Evolutionary conservation across 2,113 vertebrate genomes (phyloP).

Genomic region (Poicephalus gulielmi): DNA sequence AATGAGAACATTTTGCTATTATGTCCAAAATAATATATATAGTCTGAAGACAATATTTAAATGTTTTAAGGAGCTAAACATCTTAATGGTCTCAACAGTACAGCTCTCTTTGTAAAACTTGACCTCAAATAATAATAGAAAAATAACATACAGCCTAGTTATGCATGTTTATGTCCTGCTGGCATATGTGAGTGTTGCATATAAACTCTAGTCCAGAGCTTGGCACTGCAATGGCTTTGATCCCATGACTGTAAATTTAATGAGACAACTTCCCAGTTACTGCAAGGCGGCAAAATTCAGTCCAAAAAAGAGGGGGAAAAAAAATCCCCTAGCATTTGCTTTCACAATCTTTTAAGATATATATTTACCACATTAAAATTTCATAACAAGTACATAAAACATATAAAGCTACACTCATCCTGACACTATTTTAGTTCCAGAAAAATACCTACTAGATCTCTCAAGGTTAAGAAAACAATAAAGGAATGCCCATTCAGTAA

Average conservation of each 20-base stretch:
- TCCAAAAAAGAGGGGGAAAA: neutral
- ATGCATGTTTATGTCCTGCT: neutral
- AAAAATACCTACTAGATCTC: neutral
- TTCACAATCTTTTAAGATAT: neutral
- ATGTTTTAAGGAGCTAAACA: conserved; percentile 44
- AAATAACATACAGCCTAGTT: conserved; percentile 1
- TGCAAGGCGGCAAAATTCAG: neutral
- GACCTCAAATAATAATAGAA: conserved; percentile 47
- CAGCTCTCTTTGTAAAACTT: neutral
- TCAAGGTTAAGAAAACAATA: conserved; percentile 36
- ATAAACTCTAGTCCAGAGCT: neutral
- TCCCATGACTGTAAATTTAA: neutral
- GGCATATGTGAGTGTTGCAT: neutral
- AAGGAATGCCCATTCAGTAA: neutral
- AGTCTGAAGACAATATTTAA: conserved; percentile 17
- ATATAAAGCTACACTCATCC: neutral
- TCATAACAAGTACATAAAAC: neutral
- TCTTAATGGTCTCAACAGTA: neutral
- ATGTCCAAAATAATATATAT: neutral
- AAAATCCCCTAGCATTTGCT: neutral
- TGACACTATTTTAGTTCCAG: neutral
- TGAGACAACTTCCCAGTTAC: neutral
- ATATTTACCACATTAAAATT: neutral
- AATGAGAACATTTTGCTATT: conserved; percentile 18
- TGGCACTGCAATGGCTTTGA: neutral